These are phyloP conservation scores for Drosophila burlai DNA, from an alignment of 1,140 invertebrate genomes.

Conservation along the genomic window DNA sequence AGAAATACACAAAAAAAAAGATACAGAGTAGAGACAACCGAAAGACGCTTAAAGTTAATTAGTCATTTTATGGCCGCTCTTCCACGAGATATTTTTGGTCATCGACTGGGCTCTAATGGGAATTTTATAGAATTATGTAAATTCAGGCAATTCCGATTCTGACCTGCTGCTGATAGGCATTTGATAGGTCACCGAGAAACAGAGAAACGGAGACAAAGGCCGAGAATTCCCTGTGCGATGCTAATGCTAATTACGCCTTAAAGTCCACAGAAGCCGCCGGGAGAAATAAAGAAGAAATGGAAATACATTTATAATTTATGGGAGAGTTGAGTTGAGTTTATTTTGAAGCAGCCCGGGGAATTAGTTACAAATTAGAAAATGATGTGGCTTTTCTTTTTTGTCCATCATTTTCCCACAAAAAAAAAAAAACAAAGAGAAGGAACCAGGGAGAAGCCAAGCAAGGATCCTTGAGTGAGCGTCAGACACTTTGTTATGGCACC, in stretches of 20 bases:
- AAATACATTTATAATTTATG: conserved; percentile 54
- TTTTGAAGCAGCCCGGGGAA: conserved; percentile 29
- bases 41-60: conserved; percentile 75
- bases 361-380: conserved; percentile 77
- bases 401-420: conserved; percentile 45
- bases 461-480: conserved; percentile 43
- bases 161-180: conserved; percentile 65
- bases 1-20: conserved; percentile 21
- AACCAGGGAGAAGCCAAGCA: conserved; percentile 2
- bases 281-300: conserved; percentile 13
- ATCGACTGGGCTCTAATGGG: conserved; percentile 64
- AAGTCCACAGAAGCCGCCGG: conserved; percentile 20
- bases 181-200: conserved; percentile 56
- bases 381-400: conserved; percentile 41
- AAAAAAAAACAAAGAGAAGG: neutral
- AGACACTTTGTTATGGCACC: conserved; percentile 56
- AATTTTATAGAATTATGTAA: conserved; percentile 79
- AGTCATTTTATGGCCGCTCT: conserved; percentile 64
- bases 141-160: conserved; percentile 49
- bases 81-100: conserved; percentile 37
- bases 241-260: conserved; percentile 72
- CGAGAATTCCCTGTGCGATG: conserved; percentile 30
- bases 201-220: conserved; percentile 21
- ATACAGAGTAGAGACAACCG: conserved; percentile 24
- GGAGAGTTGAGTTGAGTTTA: conserved; percentile 47